Percentiles rank a stretch among this genome's conserved stretches.
Conservation (phyloP, 2,888 invertebrate species). For the Ceratothoa steindachneri region DNA sequence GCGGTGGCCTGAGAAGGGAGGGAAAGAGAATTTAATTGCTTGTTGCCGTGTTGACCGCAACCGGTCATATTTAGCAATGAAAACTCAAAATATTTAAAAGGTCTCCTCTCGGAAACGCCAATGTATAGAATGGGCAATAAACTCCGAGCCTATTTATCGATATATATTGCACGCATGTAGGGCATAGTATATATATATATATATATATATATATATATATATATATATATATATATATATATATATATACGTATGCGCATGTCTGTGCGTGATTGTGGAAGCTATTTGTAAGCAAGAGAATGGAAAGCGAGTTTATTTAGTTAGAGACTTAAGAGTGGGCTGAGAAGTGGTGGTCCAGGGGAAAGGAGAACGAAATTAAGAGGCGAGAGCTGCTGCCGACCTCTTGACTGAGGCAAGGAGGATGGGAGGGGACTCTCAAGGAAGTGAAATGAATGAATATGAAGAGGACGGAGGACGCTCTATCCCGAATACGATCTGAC, state of each 20-base stretch:
- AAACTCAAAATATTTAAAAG: too few species aligned
- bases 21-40: too few species aligned
- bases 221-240: conserved; percentile 15
- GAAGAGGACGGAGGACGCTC: too few species aligned
- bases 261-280: neutral
- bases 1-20: too few species aligned
- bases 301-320: too few species aligned
- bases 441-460: neutral
- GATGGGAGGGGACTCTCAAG: neutral
- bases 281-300: neutral
- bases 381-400: neutral
- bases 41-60: too few species aligned
- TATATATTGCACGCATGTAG: conserved; percentile 6
- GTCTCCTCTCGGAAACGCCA: too few species aligned
- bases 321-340: neutral
- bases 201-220: conserved; percentile 12
- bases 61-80: too few species aligned
- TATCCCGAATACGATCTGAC: too few species aligned
- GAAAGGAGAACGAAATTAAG: neutral
- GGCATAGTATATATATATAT: neutral
- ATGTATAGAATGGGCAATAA: too few species aligned
- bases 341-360: too few species aligned
- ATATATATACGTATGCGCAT: neutral
- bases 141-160: too few species aligned
- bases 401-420: neutral